Conservation (phyloP, 2,113 vertebrate species). For the Pygathrix nemaeus region DNA sequence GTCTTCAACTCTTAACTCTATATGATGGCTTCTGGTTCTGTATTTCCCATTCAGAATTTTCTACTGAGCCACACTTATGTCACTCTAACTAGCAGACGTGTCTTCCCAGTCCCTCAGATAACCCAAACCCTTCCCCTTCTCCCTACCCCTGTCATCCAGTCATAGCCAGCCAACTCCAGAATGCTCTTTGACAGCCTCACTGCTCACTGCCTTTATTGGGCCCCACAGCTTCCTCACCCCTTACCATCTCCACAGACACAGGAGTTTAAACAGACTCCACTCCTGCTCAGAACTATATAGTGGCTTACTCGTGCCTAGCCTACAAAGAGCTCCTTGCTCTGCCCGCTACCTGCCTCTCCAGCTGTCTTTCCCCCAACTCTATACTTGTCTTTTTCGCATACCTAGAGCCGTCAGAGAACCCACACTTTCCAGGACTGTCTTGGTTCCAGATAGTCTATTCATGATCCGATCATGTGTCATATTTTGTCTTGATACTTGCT, state of each 20-base stretch:
- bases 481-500: slow-evolving; percentile 6
- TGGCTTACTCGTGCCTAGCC: not conserved
- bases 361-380: not conserved
- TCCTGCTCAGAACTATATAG: not conserved
- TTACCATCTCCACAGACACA: not conserved
- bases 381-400: not conserved
- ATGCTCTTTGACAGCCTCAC: not conserved
- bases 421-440: not conserved
- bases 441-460: not conserved
- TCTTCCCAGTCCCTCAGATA: not conserved
- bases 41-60: not conserved
- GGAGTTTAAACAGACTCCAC: not conserved
- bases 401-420: not conserved
- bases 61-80: not conserved
- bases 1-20: not conserved
- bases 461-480: not conserved
- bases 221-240: not conserved
- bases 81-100: not conserved
- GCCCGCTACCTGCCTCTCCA: not conserved
- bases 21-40: not conserved
- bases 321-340: not conserved
- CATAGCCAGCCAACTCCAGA: not conserved
- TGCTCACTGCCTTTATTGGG: not conserved
- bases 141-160: not conserved
- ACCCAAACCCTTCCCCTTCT: not conserved